These are phyloP conservation scores for Hemiscyllium ocellatum DNA, from an alignment of 2,113 vertebrate species.

Conservation along the genomic window DNA sequence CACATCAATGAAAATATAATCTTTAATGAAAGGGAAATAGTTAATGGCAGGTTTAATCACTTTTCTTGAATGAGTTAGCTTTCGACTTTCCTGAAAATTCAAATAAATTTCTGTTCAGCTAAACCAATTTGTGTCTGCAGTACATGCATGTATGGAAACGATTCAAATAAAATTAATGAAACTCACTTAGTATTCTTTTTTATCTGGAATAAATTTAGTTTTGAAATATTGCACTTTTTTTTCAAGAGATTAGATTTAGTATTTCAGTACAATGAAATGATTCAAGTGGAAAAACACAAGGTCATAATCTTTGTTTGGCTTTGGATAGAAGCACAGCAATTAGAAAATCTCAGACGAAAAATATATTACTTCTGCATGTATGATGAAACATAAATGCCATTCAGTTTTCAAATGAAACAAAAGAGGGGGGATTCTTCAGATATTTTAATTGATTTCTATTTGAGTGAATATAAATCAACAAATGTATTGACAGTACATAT, in stretches of 20 bases:
- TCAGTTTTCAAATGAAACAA: neutral
- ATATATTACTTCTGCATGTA: neutral
- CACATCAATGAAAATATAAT: neutral
- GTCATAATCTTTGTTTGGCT: constrained; percentile 26
- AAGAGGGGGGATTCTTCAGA: neutral
- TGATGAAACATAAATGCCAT: constrained; percentile 5
- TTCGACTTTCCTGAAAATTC: neutral
- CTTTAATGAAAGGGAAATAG: neutral
- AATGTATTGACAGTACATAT: neutral
- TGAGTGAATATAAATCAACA: neutral
- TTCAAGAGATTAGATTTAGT: constrained; percentile 1
- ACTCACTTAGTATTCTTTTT: neutral
- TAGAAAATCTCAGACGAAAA: neutral
- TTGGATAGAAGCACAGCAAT: neutral
- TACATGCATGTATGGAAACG: neutral
- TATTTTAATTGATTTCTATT: neutral
- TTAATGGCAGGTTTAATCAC: neutral
- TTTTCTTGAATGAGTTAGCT: neutral
- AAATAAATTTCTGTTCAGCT: neutral
- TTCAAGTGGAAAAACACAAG: neutral
- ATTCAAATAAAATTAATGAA: constrained; percentile 21
- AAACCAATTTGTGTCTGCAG: neutral
- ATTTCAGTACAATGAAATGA: neutral
- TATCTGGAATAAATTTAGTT: neutral
- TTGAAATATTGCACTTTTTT: neutral